Percentiles rank a stretch among this genome's conserved stretches.
These are phyloP conservation scores for Calidris pugnax DNA, from an alignment of 2,113 vertebrate genomes.

Conservation along the genomic window DNA sequence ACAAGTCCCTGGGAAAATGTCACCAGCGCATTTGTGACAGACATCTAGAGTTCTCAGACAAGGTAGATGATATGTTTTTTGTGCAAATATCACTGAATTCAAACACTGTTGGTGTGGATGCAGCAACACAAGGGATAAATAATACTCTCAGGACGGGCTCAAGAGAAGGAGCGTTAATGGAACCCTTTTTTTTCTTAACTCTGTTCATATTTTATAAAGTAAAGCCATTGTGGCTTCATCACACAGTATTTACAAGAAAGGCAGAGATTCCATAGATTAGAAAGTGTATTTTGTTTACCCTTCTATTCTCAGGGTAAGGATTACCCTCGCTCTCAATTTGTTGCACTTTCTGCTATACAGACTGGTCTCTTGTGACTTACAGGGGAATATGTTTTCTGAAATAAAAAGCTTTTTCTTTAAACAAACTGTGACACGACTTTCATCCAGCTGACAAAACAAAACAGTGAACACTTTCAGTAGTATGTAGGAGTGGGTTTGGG, in stretches of 20 bases:
- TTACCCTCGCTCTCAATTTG: background rate
- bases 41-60: background rate
- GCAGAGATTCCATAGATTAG: background rate
- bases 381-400: background rate
- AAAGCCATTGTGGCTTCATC: background rate
- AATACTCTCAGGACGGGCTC: background rate
- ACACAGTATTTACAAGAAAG: background rate
- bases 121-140: accelerated
- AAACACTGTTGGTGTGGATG: background rate
- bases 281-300: background rate
- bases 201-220: background rate
- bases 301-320: background rate
- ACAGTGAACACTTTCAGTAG: background rate
- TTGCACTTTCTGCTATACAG: background rate
- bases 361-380: background rate
- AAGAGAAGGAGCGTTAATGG: background rate
- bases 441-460: conserved; percentile 34
- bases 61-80: background rate
- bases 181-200: background rate
- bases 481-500: background rate
- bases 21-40: background rate
- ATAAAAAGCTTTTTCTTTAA: conserved; percentile 35
- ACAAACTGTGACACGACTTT: background rate
- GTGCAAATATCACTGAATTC: background rate
- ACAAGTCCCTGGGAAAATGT: background rate